A percentile compares a stretch with the other conserved stretches of the same genome.
phyloP scores from a whole-genome alignment of 2,888 invertebrate species.

The Dicroscelio sp. region DNA sequence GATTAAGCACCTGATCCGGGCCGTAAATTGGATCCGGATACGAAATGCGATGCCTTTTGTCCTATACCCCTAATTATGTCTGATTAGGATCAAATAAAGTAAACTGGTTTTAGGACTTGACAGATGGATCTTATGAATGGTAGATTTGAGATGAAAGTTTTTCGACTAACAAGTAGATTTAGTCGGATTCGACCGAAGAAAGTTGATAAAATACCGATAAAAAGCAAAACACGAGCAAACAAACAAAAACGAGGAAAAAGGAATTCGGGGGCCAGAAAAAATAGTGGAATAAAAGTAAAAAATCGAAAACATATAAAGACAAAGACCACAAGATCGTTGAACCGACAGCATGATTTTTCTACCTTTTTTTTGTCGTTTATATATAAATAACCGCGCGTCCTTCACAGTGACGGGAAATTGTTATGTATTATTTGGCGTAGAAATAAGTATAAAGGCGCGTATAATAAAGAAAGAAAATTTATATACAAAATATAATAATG shows the following conservation, averaged over 20 bases:
- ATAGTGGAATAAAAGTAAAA: no score
- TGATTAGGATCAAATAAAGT: conserved; percentile 80
- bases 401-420: conserved; percentile 46
- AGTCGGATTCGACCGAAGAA: conserved; percentile 43
- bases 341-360: background rate
- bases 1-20: conserved; percentile 78
- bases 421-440: conserved; percentile 40
- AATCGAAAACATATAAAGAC: conserved; percentile 35
- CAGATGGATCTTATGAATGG: conserved; percentile 72
- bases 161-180: conserved; percentile 76
- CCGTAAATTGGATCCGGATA: conserved; percentile 79
- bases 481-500: conserved; percentile 57
- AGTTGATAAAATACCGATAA: conserved; percentile 71
- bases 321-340: conserved; percentile 36
- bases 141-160: conserved; percentile 70
- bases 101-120: conserved; percentile 77
- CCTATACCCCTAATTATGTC: conserved; percentile 78
- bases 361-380: background rate
- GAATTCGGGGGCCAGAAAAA: conserved; percentile 27
- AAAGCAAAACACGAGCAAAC: conserved; percentile 64
- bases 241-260: conserved; percentile 42
- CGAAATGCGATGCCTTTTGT: conserved; percentile 79
- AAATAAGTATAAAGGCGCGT: conserved; percentile 22
- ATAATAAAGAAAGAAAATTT: conserved; percentile 52
- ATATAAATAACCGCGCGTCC: conserved; percentile 42